phyloP scores from a whole-genome alignment of 2,113 vertebrate species.

The Nymphicus hollandicus region DNA sequence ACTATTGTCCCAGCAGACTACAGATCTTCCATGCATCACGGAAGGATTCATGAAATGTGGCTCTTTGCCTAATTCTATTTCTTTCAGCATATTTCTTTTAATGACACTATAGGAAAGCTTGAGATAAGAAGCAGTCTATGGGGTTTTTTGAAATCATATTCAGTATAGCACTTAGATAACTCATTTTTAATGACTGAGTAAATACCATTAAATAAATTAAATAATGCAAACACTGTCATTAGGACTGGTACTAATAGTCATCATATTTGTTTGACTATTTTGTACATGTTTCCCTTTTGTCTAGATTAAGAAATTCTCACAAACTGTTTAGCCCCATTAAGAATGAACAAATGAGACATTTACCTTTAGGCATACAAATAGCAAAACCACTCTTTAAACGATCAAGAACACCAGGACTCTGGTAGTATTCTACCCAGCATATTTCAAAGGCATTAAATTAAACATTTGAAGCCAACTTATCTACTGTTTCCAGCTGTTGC shows the following conservation, averaged over 20 bases:
- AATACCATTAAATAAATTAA: background rate
- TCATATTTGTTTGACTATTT: background rate
- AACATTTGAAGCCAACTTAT: background rate
- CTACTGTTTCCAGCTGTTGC: background rate
- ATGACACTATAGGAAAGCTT: background rate
- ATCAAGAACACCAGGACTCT: background rate
- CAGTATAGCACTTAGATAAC: background rate
- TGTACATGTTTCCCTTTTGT: background rate
- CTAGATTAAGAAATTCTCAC: background rate
- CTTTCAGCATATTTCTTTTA: background rate
- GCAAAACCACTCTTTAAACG: background rate
- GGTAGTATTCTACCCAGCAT: background rate
- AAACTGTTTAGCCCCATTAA: background rate
- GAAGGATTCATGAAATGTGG: background rate
- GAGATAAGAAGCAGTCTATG: background rate
- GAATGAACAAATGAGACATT: background rate
- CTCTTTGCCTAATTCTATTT: background rate
- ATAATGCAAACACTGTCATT: background rate
- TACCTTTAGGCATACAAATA: background rate
- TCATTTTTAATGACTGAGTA: background rate
- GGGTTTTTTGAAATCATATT: background rate
- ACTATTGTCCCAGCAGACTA: background rate
- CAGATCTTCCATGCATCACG: background rate
- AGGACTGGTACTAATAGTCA: background rate
- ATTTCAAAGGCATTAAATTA: background rate